These are phyloP conservation scores for Lindbergichthys nudifrons DNA, from an alignment of 2,797 vertebrate genomes.

Conservation along the genomic window DNA sequence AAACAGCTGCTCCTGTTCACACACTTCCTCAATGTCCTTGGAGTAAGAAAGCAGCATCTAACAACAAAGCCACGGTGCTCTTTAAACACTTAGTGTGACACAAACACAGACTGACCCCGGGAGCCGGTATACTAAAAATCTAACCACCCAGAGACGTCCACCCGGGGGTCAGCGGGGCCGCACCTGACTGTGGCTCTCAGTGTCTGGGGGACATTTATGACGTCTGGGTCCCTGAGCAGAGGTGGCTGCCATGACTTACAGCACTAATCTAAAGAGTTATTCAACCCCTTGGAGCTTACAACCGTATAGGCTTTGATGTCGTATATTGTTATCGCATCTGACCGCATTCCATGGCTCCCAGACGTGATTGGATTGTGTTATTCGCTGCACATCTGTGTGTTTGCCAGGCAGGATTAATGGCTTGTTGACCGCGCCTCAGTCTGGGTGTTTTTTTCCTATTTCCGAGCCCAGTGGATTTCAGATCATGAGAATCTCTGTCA, in stretches of 20 bases:
- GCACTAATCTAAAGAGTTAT: conserved; percentile 78
- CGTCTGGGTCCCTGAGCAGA: conserved; percentile 70
- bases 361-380: conserved; percentile 76
- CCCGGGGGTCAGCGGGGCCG: conserved; percentile 65
- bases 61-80: conserved; percentile 66
- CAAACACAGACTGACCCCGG: conserved; percentile 64
- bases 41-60: conserved; percentile 62
- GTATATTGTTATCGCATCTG: conserved; percentile 77
- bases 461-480: conserved; percentile 30
- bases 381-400: conserved; percentile 74
- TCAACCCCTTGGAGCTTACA: conserved; percentile 71
- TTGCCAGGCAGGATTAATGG: conserved; percentile 71
- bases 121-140: conserved; percentile 52
- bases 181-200: conserved; percentile 56
- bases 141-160: conserved; percentile 38
- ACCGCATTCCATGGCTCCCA: conserved; percentile 62
- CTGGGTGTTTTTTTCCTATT: conserved; percentile 69
- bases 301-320: conserved; percentile 75
- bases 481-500: conserved; percentile 43
- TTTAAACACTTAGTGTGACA: conserved; percentile 57
- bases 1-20: conserved; percentile 72
- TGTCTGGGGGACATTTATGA: conserved; percentile 80
- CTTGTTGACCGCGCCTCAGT: conserved; percentile 55
- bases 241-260: conserved; percentile 71
- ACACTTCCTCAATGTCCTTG: conserved; percentile 36